Base-by-base conservation (phyloP, 2,113 vertebrate species). In the Cyanoramphus novaezelandiae region DNA sequence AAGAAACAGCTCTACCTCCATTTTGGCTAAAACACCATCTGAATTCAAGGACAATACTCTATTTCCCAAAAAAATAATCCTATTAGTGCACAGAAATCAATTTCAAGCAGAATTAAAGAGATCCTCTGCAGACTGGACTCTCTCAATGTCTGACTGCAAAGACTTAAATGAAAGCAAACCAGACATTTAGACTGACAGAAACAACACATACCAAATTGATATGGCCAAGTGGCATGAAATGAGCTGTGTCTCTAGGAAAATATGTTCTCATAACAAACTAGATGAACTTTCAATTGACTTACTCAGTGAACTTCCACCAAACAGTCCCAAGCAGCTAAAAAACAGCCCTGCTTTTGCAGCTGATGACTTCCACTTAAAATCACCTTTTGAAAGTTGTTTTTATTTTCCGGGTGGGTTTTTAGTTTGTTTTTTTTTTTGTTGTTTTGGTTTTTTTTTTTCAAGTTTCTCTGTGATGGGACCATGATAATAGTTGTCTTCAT, bases 11-110 rank as follows among this genome's bases (percentile, higher is more conserved):
- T 88, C 88, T 47, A 64, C 13, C 13, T 80, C 39, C 11, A 7
- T 53, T 93, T 92, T 81, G 52, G 85, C 53, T 74, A 72, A 83
- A 82, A 92, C 35, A 17, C 37, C n/a, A 67, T 14, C 70, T 83
- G 27, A 23, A 43, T 77, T 90, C 59, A 63, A 88, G n/a, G 50
- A 78, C 21, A 59, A 35, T 78, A 88, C 92, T 64, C 60, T 69
- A 55, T 28, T 93, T 69, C 88, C 83, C 80, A 82, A 95, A 86
- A 93, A 86, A 88, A n/a, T 75, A 83, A 92, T 83, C 75, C 21
- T 67, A 47, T 86, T 86, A 78, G 55, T 9, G 2, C 31, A 78
- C 29, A 78, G 70, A 92, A 85, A 82, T 9, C 23, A 37, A 52
- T 60, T 74, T 83, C 68, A 88, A 95, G 82, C 37, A 68, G 88